Conservation (phyloP, 2,888 invertebrate species). For the Alentia gelatinosa region DNA sequence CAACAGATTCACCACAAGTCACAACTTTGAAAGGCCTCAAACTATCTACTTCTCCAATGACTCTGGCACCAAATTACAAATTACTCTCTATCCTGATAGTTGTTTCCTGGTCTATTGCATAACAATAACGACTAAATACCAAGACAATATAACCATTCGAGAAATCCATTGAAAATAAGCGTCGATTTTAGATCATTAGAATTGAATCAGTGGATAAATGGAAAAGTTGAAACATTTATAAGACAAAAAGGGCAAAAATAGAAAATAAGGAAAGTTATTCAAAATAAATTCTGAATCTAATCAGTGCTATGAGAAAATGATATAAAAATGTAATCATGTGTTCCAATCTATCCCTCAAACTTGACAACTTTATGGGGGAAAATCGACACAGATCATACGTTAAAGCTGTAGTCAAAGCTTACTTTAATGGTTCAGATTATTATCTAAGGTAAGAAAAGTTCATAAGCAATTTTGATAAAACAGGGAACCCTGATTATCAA, state of each 20-base stretch:
- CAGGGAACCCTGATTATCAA: background rate
- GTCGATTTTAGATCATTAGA: background rate
- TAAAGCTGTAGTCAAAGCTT: background rate
- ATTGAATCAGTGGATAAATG: background rate
- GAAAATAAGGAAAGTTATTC: background rate
- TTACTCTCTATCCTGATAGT: background rate
- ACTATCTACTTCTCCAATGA: background rate
- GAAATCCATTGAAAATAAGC: background rate
- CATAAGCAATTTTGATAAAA: background rate
- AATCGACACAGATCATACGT: background rate
- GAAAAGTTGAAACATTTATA: background rate
- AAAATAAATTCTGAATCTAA: background rate
- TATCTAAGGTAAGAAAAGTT: too few relatives aligned
- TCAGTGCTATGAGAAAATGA: background rate
- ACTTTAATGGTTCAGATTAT: background rate
- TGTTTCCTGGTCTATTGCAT: background rate
- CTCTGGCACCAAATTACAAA: background rate
- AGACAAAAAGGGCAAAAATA: background rate
- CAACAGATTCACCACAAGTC: background rate
- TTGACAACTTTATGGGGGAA: background rate
- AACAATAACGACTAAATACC: background rate
- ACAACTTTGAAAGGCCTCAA: conserved; percentile 1
- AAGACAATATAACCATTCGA: background rate
- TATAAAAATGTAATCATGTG: background rate
- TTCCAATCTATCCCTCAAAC: background rate